Evolutionary conservation across 2,797 vertebrate species (phyloP).

Genomic region (Telmatherina bonti): DNA sequence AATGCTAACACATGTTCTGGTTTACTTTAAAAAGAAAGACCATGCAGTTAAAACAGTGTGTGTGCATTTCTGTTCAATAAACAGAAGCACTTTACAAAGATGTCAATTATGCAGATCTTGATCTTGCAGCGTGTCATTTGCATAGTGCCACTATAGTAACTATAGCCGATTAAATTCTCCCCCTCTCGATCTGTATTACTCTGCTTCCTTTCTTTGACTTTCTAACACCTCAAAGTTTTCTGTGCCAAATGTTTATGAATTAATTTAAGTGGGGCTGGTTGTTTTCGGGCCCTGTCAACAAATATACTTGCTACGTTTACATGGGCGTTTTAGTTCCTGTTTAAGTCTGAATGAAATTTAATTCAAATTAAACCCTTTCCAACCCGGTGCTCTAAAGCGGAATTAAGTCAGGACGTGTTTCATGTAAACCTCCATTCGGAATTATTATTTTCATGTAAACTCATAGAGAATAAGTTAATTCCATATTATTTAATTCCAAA

Average conservation of each 20-base stretch:
- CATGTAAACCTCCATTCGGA: too few relatives aligned
- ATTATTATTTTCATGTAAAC: too few relatives aligned
- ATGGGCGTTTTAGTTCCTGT: too few relatives aligned
- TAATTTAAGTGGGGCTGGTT: not conserved
- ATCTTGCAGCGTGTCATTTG: not conserved
- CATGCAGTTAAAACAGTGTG: not conserved
- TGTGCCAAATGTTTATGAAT: not conserved
- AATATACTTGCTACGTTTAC: too few relatives aligned
- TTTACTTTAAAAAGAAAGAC: too few relatives aligned
- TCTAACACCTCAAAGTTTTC: not conserved
- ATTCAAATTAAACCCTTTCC: too few relatives aligned
- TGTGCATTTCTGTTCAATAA: not conserved
- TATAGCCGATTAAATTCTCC: not conserved
- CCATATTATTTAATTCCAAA: too few relatives aligned
- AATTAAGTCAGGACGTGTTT: too few relatives aligned
- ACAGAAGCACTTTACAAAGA: not conserved
- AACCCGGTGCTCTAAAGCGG: too few relatives aligned
- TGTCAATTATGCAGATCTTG: not conserved
- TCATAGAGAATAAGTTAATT: too few relatives aligned
- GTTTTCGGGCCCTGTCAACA: not conserved
- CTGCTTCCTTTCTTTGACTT: not conserved
- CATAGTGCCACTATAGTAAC: not conserved
- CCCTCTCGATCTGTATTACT: not conserved
- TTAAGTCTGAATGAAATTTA: too few relatives aligned
- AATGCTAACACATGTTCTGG: not conserved